phyloP scores from a whole-genome alignment of 2,113 vertebrate genomes.

The Osmerus mordax region DNA sequence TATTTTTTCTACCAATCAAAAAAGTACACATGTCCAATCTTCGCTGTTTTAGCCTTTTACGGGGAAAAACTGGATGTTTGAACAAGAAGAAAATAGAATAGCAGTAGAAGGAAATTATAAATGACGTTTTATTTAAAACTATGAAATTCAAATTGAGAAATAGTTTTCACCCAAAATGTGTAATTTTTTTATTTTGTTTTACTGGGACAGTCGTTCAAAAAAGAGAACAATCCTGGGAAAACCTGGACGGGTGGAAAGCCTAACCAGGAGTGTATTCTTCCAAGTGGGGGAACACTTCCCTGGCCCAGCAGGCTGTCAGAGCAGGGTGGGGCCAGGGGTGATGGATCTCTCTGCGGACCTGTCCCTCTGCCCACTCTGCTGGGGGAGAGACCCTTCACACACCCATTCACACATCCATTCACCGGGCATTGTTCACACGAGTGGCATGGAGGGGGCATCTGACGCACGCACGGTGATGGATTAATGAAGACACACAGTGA shows the following conservation, averaged over 20 bases:
- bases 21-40: constrained; percentile 23
- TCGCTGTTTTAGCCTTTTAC: too few relatives aligned
- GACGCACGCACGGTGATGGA: background rate
- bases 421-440: constrained; percentile 36
- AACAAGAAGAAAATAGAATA: too few relatives aligned
- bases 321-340: constrained; percentile 30
- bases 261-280: constrained; percentile 10
- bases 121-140: too few relatives aligned
- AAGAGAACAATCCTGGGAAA: too few relatives aligned
- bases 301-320: constrained; percentile 37
- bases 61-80: too few relatives aligned
- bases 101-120: too few relatives aligned
- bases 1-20: constrained; percentile 12
- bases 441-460: background rate
- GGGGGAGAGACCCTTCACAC: constrained; percentile 20
- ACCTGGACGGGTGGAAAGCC: background rate
- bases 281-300: constrained; percentile 20
- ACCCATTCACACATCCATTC: constrained; percentile 6
- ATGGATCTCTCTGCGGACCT: constrained; percentile 42
- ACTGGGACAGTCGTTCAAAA: too few relatives aligned
- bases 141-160: too few relatives aligned
- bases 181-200: too few relatives aligned
- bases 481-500: background rate
- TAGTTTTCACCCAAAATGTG: too few relatives aligned
- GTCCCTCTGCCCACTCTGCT: constrained; percentile 32